Evolutionary conservation across 2,113 vertebrate genomes (phyloP), one percentile per base, ranked within the genome.

Genomic region (Pelecanus crispus): DNA sequence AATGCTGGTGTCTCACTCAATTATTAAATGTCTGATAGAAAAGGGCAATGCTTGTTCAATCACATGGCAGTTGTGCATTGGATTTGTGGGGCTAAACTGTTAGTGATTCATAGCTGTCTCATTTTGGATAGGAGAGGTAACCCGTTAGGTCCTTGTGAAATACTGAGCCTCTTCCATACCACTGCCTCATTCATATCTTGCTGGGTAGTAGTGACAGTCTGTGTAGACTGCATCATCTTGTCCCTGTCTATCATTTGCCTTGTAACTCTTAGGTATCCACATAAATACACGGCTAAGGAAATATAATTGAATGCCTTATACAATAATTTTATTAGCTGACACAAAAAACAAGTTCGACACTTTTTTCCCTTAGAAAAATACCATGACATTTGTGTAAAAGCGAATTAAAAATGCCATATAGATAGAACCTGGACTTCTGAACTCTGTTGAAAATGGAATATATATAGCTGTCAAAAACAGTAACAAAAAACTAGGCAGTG

Each of bases 321-420:
- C 59, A 84, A 82, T 96, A 95, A 95, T 96, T 88, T 80, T 91
- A 97, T 95, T 96, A 95, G 56, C 50, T 94, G 91, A 88, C 91
- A 94, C 50, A 82, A 91, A 92, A 95, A 88, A 53, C 71, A 68
- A 58, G 62, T 88, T 95, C 62, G 88, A 83, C 74, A 74, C 59
- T 91, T 96, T 66, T 58, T 53, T 7, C 25, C 65, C 62, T 34
- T 70, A 70, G 91, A 97, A 92, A 97, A 96, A 97, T 96, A 70
- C 81, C 93, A 73, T 94, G 93, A 95, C 94, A 96, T 96, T 96
- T 96, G 86, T 95, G 83, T 91, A 89, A 94, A 92, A 86, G 84
- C 91, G 92, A 94, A 97, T 96, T 91, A 94, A 96, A 96, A 97
- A 96, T 95, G 86, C 93, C 88, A 65, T 81, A 83, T 80, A 92